phyloP scores from a whole-genome alignment of 1,140 invertebrate genomes.

The Steinernema khuongi region DNA sequence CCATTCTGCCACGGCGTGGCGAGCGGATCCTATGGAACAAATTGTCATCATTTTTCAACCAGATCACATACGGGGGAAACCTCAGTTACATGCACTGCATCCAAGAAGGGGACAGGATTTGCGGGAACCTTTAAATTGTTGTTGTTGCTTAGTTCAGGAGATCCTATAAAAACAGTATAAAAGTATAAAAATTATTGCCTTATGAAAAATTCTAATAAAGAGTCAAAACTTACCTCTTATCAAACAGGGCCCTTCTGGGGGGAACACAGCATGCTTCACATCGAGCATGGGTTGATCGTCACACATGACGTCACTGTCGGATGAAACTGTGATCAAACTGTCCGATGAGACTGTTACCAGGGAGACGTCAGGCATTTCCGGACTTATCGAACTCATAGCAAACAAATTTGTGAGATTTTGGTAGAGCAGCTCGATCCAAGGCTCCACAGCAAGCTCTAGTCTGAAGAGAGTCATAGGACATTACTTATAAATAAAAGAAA shows the following conservation, averaged over 20 bases:
- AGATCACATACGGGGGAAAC: too few species aligned
- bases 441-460: slow-evolving; percentile 40
- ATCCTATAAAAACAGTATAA: not conserved
- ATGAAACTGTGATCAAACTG: too few species aligned
- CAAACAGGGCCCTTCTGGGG: slow-evolving; percentile 17
- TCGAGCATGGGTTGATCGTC: not conserved
- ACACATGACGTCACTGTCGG: not conserved
- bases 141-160: slow-evolving; percentile 11
- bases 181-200: too few species aligned
- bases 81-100: slow-evolving; percentile 25
- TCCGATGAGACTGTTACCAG: too few species aligned
- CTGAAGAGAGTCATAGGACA: slow-evolving; percentile 30
- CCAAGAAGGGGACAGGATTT: slow-evolving; percentile 31
- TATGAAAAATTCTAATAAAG: too few species aligned
- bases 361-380: too few species aligned
- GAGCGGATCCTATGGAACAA: not conserved
- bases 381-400: too few species aligned
- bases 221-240: slow-evolving; percentile 20
- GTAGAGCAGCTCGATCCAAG: slow-evolving; percentile 38
- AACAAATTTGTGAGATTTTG: slow-evolving; percentile 13
- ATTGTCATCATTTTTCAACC: too few species aligned
- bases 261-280: not conserved
- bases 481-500: slow-evolving; percentile 21
- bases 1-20: slow-evolving; percentile 41
- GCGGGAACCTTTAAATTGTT: slow-evolving; percentile 41